Evolutionary conservation across 2,113 vertebrate genomes (phyloP).

Genomic region (Thymallus thymallus): DNA sequence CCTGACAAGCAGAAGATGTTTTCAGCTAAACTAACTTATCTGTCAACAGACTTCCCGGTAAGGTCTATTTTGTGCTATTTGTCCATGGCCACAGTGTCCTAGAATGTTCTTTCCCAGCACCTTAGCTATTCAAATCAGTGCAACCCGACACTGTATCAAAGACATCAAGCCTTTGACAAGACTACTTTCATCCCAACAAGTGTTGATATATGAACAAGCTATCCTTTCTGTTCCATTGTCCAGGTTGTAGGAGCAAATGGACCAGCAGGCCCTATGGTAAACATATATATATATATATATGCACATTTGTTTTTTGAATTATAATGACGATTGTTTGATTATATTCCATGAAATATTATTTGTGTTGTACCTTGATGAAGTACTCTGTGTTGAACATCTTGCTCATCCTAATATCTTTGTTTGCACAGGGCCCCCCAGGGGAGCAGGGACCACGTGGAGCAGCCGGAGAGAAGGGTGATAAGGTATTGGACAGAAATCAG

Average conservation of each 20-base stretch:
- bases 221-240: slow-evolving; percentile 24
- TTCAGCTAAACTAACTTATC: slow-evolving; percentile 36
- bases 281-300: not conserved
- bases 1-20: slow-evolving; percentile 40
- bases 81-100: not conserved
- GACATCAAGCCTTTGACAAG: not conserved
- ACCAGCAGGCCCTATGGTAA: slow-evolving; percentile 89
- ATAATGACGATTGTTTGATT: not conserved
- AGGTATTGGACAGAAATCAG: slow-evolving; percentile 65
- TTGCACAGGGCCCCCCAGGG: slow-evolving; percentile 83
- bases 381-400: slow-evolving; percentile 1
- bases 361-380: not conserved
- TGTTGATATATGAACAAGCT: not conserved
- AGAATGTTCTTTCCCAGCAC: not conserved
- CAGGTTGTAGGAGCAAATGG: slow-evolving; percentile 90
- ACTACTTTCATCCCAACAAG: not conserved
- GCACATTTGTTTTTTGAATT: not conserved
- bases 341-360: no score
- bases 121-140: slow-evolving; percentile 3
- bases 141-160: not conserved
- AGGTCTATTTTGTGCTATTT: not conserved
- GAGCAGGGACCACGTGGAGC: slow-evolving; percentile 88
- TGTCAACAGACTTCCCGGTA: slow-evolving; percentile 2
- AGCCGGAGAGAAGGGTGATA: slow-evolving; percentile 85
- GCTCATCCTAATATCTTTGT: slow-evolving; percentile 27